Conservation (phyloP, 1,140 invertebrate genomes). For the Bactericera cockerelli region DNA sequence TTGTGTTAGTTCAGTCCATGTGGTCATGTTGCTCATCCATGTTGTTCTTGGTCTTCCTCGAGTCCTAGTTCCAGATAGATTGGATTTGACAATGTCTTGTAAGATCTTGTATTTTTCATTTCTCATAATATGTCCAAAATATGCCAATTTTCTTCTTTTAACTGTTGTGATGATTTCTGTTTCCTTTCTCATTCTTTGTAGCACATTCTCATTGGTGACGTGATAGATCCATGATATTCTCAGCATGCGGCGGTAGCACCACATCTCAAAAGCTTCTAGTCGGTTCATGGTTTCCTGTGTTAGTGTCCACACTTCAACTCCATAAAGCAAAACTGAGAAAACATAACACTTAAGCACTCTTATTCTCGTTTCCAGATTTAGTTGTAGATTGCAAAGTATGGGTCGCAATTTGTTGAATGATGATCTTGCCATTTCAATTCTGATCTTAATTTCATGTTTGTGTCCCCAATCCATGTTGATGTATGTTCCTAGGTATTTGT, state of each 20-base stretch:
- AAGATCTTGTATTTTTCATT: neutral
- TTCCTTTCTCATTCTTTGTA: slow-evolving; percentile 11
- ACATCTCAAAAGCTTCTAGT: slow-evolving; percentile 11
- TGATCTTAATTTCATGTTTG: slow-evolving; percentile 9
- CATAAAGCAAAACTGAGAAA: slow-evolving; percentile 13
- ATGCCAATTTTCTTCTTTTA: slow-evolving; percentile 12
- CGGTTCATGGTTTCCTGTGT: neutral
- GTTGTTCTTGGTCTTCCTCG: too few relatives aligned
- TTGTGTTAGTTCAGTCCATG: too few relatives aligned
- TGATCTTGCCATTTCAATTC: slow-evolving; percentile 13
- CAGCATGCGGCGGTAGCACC: slow-evolving; percentile 8
- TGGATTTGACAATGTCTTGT: too few relatives aligned
- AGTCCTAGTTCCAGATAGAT: too few relatives aligned
- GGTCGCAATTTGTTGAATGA: slow-evolving; percentile 11
- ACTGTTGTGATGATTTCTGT: slow-evolving; percentile 9
- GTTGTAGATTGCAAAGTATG: slow-evolving; percentile 7
- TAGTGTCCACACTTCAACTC: slow-evolving; percentile 14
- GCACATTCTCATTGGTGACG: slow-evolving; percentile 6
- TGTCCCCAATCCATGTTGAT: slow-evolving; percentile 6
- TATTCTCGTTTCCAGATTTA: slow-evolving; percentile 3
- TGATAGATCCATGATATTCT: slow-evolving; percentile 3
- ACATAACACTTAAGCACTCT: slow-evolving; percentile 14
- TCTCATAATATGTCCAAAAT: slow-evolving; percentile 13
- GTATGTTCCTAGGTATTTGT: slow-evolving; percentile 3
- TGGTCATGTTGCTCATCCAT: too few relatives aligned